Conservation (phyloP, 2,888 invertebrate genomes). For the Plutella xylostella region DNA sequence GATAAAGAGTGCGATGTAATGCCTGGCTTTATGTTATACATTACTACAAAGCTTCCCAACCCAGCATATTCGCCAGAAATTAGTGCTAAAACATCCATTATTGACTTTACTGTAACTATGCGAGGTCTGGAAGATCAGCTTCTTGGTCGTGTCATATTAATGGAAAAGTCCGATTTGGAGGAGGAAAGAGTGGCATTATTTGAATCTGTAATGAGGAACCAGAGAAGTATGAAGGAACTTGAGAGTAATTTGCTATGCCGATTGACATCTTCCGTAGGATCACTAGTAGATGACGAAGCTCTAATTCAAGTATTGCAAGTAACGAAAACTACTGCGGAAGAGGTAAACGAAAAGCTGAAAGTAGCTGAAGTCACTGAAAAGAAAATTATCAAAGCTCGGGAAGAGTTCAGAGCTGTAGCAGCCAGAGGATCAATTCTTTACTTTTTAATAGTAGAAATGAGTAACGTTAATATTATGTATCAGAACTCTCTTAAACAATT, state of each 20-base stretch:
- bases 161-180: conserved; percentile 96
- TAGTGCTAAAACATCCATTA: conserved; percentile 95
- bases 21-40: conserved; percentile 94
- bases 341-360: conserved; percentile 93
- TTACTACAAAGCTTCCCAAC: conserved; percentile 96
- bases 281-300: conserved; percentile 95
- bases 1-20: conserved; percentile 98
- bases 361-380: conserved; percentile 94
- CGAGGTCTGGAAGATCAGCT: conserved; percentile 95
- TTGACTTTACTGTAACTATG: conserved; percentile 98
- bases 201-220: conserved; percentile 97
- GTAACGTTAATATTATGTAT: conserved; percentile 96
- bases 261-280: conserved; percentile 93
- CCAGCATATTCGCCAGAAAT: conserved; percentile 97
- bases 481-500: conserved; percentile 97
- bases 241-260: conserved; percentile 92
- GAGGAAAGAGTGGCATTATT: conserved; percentile 93
- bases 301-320: conserved; percentile 90
- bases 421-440: conserved; percentile 94
- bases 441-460: conserved; percentile 97
- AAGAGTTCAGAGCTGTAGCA: conserved; percentile 96
- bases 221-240: conserved; percentile 94
- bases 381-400: conserved; percentile 92
- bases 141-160: conserved; percentile 91
- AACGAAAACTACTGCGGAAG: conserved; percentile 90